phyloP scores from a whole-genome alignment of 2,113 vertebrate genomes.

The Maccullochella peelii region DNA sequence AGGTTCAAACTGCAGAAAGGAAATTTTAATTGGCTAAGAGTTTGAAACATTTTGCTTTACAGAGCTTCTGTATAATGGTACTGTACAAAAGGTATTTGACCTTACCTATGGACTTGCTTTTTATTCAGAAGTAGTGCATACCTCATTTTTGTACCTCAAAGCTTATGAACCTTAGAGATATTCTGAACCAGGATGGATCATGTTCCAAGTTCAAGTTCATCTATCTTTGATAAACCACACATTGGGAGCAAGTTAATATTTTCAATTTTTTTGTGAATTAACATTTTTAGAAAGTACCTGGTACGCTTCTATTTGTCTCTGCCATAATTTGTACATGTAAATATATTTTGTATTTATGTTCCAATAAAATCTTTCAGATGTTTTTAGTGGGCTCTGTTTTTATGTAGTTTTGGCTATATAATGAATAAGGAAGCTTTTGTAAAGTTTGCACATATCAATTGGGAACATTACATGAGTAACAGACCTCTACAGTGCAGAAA shows the following conservation, averaged over 20 bases:
- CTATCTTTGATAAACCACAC: conserved; percentile 54
- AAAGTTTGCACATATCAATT: background rate
- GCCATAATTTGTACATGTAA: conserved; percentile 81
- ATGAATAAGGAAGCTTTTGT: background rate
- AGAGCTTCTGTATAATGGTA: conserved; percentile 33
- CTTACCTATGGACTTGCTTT: conserved; percentile 44
- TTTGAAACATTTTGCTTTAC: conserved; percentile 25
- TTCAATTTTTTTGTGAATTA: conserved; percentile 66
- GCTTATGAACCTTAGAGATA: conserved; percentile 20
- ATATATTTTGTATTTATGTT: conserved; percentile 87
- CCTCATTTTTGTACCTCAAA: conserved; percentile 75
- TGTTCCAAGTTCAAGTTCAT: conserved; percentile 19
- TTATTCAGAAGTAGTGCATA: conserved; percentile 53
- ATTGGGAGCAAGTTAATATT: conserved; percentile 64
- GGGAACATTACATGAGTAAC: background rate
- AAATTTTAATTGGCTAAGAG: background rate
- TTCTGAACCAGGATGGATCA: conserved; percentile 27
- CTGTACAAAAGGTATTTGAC: conserved; percentile 17
- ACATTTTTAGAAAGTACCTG: conserved; percentile 53
- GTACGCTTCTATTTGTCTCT: conserved; percentile 75
- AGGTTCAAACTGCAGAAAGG: conserved; percentile 6
- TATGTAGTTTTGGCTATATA: background rate
- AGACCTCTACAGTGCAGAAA: background rate
- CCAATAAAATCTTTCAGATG: conserved; percentile 82
- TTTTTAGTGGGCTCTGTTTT: conserved; percentile 31